Conservation (phyloP, 2,113 vertebrate species). For the Cottus gobio region DNA sequence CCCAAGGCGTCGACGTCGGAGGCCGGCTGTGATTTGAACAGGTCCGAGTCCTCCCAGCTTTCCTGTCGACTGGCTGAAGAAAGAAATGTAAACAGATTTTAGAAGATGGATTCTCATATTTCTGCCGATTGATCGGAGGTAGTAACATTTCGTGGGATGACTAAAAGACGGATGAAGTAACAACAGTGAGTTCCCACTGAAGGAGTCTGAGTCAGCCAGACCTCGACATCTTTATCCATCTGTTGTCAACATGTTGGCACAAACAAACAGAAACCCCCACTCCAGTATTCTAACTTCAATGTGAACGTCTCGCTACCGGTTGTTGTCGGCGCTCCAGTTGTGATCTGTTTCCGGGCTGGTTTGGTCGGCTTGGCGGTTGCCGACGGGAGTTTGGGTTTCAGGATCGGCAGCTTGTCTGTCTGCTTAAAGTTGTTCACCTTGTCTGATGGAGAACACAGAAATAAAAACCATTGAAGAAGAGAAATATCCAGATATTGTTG, state of each 20-base stretch:
- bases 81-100: neutral
- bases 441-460: conserved; percentile 42
- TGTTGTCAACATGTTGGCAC: too few species aligned
- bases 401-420: conserved; percentile 60
- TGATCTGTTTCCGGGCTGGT: conserved; percentile 58
- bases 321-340: conserved; percentile 38
- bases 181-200: too few species aligned
- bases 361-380: conserved; percentile 75
- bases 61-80: conserved; percentile 61
- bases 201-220: too few species aligned
- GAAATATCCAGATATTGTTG: neutral
- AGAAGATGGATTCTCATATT: neutral
- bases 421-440: conserved; percentile 62
- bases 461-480: neutral
- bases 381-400: conserved; percentile 57
- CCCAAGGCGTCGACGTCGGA: conserved; percentile 91
- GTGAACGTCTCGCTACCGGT: conserved; percentile 46
- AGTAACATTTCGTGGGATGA: too few species aligned
- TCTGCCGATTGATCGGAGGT: too few species aligned
- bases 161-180: too few species aligned
- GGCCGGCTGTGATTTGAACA: conserved; percentile 89
- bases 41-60: conserved; percentile 85
- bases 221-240: too few species aligned
- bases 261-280: neutral
- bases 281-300: neutral